phyloP scores from a whole-genome alignment of 2,888 invertebrate species.

The Theristus sp. region DNA sequence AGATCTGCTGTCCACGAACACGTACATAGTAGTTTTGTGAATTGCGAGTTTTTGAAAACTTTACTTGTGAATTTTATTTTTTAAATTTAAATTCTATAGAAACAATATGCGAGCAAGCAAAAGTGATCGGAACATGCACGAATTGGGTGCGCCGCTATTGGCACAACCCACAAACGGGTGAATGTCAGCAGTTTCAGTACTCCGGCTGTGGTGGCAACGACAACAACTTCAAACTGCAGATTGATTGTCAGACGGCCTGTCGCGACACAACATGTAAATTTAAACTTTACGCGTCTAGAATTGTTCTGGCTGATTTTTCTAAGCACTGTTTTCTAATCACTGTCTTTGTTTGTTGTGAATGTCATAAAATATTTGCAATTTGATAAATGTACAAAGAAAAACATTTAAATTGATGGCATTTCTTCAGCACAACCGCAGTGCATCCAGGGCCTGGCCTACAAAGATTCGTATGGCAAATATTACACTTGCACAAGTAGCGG shows the following conservation, averaged over 20 bases:
- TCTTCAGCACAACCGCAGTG: conserved; percentile 4
- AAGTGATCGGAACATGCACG: not conserved
- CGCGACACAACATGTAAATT: conserved; percentile 23
- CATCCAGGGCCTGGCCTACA: conserved; percentile 6
- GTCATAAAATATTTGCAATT: too few species aligned
- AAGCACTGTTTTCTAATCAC: too few species aligned
- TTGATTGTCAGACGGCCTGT: conserved; percentile 26
- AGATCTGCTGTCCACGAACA: conserved; percentile 25
- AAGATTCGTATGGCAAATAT: conserved; percentile 5
- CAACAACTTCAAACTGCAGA: conserved; percentile 24
- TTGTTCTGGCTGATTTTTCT: too few species aligned
- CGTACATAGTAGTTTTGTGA: not conserved
- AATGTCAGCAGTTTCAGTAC: conserved; percentile 26
- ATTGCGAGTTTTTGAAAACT: not conserved
- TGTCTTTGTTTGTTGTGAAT: too few species aligned
- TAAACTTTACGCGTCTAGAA: too few species aligned
- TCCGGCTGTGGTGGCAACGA: conserved; percentile 24
- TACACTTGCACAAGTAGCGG: not conserved
- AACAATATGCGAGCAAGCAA: not conserved
- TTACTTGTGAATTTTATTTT: too few species aligned
- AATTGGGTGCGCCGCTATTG: not conserved
- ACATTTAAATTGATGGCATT: not conserved
- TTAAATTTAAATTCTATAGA: not conserved
- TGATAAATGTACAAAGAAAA: too few species aligned
- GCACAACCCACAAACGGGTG: conserved; percentile 2